Evolutionary conservation across 2,888 invertebrate species (phyloP), one percentile per base, ranked within the genome.

Genomic region (Cistogaster globosa): DNA sequence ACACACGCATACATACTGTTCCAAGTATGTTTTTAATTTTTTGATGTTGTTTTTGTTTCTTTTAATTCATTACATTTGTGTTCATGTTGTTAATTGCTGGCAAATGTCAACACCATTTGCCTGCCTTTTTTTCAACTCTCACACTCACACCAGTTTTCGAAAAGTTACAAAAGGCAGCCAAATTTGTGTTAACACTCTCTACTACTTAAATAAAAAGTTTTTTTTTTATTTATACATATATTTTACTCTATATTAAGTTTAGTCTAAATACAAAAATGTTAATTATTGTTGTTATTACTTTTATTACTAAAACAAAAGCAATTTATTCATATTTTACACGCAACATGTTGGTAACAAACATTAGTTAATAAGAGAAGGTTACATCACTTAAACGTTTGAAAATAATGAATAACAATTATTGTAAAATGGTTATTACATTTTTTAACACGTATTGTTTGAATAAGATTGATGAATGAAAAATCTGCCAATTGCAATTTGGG

Each of bases 81-180:
- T 63, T 84, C 76, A 81, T 84, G 68, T 77, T 74, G 80, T 81
- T 84, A 84, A 84, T 84, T 84, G 84, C 74, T 84, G 81, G 81
- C 74, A 84, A 84, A 81, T 81, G 84, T 84, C 84, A 84, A 81
- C 84, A 84, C 84, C 74, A 81, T 62, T 69, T 71, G 72, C 45
- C 38, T 53, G 36, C 45, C 32, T 12, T 36, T 20, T 2, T 18
- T n/a, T n/a, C n/a, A n/a, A n/a, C n/a, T n/a, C n/a, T 42, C 48
- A 32, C 18, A 6, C 12, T 0, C 22, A 5, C 36, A 26, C 7
- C 32, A 78, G 14, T 62, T 62, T 5, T 51, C 8, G 18, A 2
- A 82, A 71, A 65, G 77, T 74, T 62, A 60, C 77, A 72, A 69
- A 65, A 72, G 42, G 42, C 42, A 42, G 8, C 42, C 11, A 62